Evolutionary conservation across 53 echinoderm and acorn worm species (phyloP).

Genomic region (Echinarachnius parma): DNA sequence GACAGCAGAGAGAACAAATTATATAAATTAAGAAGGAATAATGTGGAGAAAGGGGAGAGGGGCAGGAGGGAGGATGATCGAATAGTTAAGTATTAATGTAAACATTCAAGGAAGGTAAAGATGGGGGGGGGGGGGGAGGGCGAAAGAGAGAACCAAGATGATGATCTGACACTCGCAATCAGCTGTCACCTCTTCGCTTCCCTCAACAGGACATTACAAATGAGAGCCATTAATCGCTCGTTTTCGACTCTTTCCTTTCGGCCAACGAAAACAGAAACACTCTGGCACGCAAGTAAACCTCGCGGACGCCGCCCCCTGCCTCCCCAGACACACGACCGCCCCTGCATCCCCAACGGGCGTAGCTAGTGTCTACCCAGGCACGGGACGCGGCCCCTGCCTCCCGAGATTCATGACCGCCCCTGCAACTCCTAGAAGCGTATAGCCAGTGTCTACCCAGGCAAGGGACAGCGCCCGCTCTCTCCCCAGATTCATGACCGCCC

Average conservation of each 20-base stretch:
- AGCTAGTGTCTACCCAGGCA: too few relatives aligned
- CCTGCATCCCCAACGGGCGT: too few relatives aligned
- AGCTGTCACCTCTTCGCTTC: conserved; percentile 32
- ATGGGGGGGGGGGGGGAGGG: background rate
- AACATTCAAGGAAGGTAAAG: too few relatives aligned
- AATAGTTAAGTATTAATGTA: too few relatives aligned
- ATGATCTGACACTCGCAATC: conserved; percentile 45
- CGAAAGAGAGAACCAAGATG: conserved; percentile 37
- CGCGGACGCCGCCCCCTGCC: background rate
- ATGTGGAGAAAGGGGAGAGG: background rate
- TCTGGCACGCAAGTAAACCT: conserved; percentile 29
- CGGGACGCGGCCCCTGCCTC: too few relatives aligned
- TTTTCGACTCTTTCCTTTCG: conserved; percentile 33
- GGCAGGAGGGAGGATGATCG: too few relatives aligned
- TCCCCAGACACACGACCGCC: background rate
- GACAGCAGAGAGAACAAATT: too few relatives aligned
- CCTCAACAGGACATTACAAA: conserved; percentile 46
- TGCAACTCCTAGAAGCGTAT: too few relatives aligned
- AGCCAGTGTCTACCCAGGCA: too few relatives aligned
- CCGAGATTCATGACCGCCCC: background rate
- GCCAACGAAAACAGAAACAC: conserved; percentile 32
- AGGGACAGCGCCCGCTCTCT: too few relatives aligned
- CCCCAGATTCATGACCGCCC: too few relatives aligned
- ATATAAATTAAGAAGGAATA: too few relatives aligned
- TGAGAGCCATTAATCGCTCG: conserved; percentile 46